phyloP scores from a whole-genome alignment of 2,797 vertebrate species.

The Schizopygopsis pylzovi region DNA sequence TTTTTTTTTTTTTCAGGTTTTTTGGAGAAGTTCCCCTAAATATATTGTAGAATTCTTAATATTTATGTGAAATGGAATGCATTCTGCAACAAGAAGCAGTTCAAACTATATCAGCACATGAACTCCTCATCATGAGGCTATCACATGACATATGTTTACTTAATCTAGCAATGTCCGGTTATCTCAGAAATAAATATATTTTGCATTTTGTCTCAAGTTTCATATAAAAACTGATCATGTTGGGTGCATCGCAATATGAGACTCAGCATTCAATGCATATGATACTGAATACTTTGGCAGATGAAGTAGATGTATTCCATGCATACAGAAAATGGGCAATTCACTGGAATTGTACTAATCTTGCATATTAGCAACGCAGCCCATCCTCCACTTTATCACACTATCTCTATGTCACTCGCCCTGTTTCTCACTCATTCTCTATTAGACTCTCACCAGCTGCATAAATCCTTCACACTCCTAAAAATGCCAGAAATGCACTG shows the following conservation, averaged over 20 bases:
- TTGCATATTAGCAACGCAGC: neutral
- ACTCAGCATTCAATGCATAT: neutral
- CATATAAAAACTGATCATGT: neutral
- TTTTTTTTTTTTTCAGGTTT: neutral
- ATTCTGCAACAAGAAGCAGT: neutral
- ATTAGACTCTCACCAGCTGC: constrained; percentile 58
- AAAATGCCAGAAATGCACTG: constrained; percentile 75
- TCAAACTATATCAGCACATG: neutral
- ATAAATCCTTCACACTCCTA: constrained; percentile 67
- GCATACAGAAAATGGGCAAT: neutral
- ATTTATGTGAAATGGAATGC: neutral
- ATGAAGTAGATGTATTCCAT: neutral
- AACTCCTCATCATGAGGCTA: neutral
- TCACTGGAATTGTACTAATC: constrained; percentile 11
- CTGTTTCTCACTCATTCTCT: constrained; percentile 18
- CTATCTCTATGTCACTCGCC: neutral
- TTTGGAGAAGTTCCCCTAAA: neutral
- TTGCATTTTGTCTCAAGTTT: neutral
- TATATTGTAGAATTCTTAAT: neutral
- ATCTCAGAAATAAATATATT: neutral
- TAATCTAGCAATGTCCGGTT: neutral
- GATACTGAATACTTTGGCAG: neutral
- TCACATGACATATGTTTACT: constrained; percentile 17
- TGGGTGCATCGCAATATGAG: neutral
- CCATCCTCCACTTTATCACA: constrained; percentile 5